Percentiles rank a stretch among this genome's conserved stretches.
These are phyloP conservation scores for Hydropsyche tenuis DNA, from an alignment of 1,140 invertebrate species.

Conservation along the genomic window DNA sequence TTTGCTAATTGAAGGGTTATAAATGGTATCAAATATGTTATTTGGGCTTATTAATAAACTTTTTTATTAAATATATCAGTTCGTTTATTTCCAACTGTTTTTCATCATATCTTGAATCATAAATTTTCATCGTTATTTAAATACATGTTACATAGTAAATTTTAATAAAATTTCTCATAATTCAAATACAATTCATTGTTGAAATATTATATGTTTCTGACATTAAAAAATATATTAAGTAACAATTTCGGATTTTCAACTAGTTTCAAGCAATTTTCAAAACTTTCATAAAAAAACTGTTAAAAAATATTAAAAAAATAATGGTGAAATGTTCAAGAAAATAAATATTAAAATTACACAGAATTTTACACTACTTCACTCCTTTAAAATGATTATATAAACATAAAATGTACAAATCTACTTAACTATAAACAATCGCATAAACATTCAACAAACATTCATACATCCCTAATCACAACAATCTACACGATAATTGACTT, in stretches of 20 bases:
- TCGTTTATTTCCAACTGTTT: constrained; percentile 49
- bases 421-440: background rate
- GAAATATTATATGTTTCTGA: background rate
- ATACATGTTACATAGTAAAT: background rate
- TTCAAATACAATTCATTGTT: background rate
- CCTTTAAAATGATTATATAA: background rate
- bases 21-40: background rate
- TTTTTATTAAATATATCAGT: constrained; percentile 43
- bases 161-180: background rate
- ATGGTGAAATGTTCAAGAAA: background rate
- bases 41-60: background rate
- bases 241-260: no score
- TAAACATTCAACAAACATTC: constrained; percentile 1
- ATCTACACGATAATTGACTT: constrained; percentile 14
- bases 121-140: no score
- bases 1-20: background rate
- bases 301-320: constrained; percentile 11
- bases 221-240: background rate
- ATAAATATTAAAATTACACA: background rate
- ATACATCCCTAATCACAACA: background rate
- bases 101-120: constrained; percentile 11
- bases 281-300: constrained; percentile 18
- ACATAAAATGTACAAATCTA: constrained; percentile 2
- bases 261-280: no score
- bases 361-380: no score